phyloP scores from a whole-genome alignment of 1,140 invertebrate species.

The Lordiphosa clarofinis region DNA sequence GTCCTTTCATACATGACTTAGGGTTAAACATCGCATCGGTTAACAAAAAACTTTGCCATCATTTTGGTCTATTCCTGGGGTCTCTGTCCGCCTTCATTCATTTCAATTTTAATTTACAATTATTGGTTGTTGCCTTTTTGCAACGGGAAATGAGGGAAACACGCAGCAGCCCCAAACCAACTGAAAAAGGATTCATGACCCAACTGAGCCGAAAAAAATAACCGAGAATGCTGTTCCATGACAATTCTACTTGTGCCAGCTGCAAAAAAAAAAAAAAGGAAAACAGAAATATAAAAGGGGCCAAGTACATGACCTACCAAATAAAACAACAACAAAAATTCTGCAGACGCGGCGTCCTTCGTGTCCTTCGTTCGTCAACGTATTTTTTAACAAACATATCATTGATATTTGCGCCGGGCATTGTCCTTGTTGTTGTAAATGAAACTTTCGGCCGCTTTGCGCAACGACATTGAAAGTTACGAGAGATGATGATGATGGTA shows the following conservation, averaged over 20 bases:
- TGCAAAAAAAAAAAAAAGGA: not conserved
- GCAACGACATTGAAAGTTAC: conserved; percentile 64
- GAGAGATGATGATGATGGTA: conserved; percentile 16
- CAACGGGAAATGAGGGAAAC: not conserved
- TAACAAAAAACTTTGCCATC: conserved; percentile 16
- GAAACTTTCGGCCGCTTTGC: conserved; percentile 51
- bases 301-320: conserved; percentile 52
- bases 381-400: conserved; percentile 76
- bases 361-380: too few relatives aligned
- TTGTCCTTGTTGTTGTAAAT: conserved; percentile 59
- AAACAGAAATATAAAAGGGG: conserved; percentile 17
- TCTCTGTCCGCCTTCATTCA: conserved; percentile 39
- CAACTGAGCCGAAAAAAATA: conserved; percentile 1
- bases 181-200: conserved; percentile 38
- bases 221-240: conserved; percentile 19
- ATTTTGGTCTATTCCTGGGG: conserved; percentile 1
- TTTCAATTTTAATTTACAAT: conserved; percentile 77
- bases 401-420: conserved; percentile 69
- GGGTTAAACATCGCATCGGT: conserved; percentile 19
- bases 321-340: conserved; percentile 11
- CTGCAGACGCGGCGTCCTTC: not conserved
- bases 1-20: not conserved
- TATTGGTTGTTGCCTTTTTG: conserved; percentile 45
- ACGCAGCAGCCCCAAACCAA: conserved; percentile 18
- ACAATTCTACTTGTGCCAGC: conserved; percentile 23